Conservation (phyloP, 2,113 vertebrate genomes). For the Amphiprion ocellaris region DNA sequence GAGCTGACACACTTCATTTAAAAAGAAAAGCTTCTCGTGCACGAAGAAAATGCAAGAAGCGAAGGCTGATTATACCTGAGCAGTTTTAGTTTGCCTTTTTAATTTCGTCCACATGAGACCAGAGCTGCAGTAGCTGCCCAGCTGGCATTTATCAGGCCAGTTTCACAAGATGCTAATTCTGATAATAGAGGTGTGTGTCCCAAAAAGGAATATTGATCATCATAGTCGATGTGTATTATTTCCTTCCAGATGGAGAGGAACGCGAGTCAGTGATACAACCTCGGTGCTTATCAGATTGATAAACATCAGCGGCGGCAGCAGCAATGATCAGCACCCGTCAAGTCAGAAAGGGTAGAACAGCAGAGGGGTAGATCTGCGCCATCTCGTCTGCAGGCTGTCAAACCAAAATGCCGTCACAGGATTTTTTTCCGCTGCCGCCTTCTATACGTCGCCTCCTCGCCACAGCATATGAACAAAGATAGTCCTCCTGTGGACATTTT, state of each 20-base stretch:
- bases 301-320: slow-evolving; percentile 47
- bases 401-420: slow-evolving; percentile 34
- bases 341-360: slow-evolving; percentile 25
- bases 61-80: slow-evolving; percentile 13
- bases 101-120: not conserved
- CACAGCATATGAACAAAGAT: slow-evolving; percentile 68
- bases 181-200: slow-evolving; percentile 34
- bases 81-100: slow-evolving; percentile 6
- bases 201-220: slow-evolving; percentile 38
- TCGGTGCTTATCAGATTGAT: slow-evolving; percentile 52
- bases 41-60: not conserved
- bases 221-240: slow-evolving; percentile 24
- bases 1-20: slow-evolving; percentile 18
- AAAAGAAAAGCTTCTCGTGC: slow-evolving; percentile 3
- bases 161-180: slow-evolving; percentile 22
- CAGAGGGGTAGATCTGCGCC: slow-evolving; percentile 28
- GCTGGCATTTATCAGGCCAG: slow-evolving; percentile 15
- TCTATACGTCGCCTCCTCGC: slow-evolving; percentile 62
- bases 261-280: slow-evolving; percentile 21
- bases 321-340: slow-evolving; percentile 55
- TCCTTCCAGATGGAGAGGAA: slow-evolving; percentile 24
- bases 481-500: slow-evolving; percentile 79
- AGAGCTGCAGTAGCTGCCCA: not conserved
- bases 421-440: slow-evolving; percentile 47
- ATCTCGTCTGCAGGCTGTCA: slow-evolving; percentile 43